Evolutionary conservation across 2,113 vertebrate species (phyloP).

Genomic region (Pleuronectes platessa): DNA sequence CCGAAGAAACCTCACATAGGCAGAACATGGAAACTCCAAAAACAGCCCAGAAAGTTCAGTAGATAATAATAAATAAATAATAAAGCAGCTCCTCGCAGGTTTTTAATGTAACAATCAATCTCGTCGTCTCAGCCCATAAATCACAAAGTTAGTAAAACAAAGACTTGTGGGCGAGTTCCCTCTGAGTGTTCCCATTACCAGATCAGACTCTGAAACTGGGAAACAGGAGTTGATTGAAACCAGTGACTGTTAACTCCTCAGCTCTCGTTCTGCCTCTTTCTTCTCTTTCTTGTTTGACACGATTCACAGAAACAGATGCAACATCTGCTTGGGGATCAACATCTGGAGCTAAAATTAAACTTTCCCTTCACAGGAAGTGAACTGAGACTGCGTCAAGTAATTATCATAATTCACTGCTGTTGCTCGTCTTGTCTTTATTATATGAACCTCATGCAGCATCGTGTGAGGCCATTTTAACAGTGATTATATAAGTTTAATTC

Average conservation of each 20-base stretch:
- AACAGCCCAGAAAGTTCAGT: too few relatives aligned
- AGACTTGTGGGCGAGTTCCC: neutral
- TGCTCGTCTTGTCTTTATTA: neutral
- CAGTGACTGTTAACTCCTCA: neutral
- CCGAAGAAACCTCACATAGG: too few relatives aligned
- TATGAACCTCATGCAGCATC: neutral
- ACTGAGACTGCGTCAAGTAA: neutral
- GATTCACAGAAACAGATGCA: constrained; percentile 10
- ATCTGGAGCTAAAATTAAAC: constrained; percentile 8
- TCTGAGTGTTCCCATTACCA: neutral
- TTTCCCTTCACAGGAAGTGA: neutral
- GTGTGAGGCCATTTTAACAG: neutral
- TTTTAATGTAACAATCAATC: neutral
- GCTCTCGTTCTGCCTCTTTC: too few relatives aligned
- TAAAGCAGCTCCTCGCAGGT: neutral
- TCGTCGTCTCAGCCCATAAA: neutral
- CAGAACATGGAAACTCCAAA: too few relatives aligned
- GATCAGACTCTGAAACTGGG: neutral
- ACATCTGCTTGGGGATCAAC: constrained; percentile 9
- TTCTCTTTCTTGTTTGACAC: neutral
- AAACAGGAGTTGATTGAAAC: neutral
- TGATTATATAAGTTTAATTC: neutral
- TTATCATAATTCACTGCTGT: neutral
- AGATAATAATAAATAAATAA: neutral
- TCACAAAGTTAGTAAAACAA: neutral